phyloP scores from a whole-genome alignment of 1,140 invertebrate genomes.

The Lepidurus apus region DNA sequence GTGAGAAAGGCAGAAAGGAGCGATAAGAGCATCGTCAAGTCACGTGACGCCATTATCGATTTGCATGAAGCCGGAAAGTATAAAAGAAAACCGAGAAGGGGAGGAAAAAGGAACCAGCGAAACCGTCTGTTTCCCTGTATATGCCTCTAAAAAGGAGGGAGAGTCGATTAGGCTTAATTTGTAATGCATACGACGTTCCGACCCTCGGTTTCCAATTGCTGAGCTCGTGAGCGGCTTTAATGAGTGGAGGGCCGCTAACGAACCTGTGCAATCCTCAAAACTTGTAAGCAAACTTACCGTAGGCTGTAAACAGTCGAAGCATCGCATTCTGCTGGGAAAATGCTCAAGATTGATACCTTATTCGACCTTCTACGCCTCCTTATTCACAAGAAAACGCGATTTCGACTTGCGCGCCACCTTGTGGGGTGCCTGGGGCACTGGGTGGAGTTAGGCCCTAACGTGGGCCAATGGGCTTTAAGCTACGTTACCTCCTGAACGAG shows the following conservation, averaged over 20 bases:
- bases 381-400: neutral
- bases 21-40: conserved; percentile 7
- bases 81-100: neutral
- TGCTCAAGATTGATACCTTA: neutral
- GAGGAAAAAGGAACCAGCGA: neutral
- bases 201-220: neutral
- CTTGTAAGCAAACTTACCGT: neutral
- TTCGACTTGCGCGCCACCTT: neutral
- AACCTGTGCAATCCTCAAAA: neutral
- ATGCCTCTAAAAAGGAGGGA: neutral
- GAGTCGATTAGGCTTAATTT: neutral
- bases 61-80: neutral
- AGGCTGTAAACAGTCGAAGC: neutral
- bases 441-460: neutral
- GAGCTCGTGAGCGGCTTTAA: conserved; percentile 2
- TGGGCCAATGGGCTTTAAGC: neutral
- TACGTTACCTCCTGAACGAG: neutral
- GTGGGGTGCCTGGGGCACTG: neutral
- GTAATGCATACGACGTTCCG: neutral
- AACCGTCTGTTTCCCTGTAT: neutral
- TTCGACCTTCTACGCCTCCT: neutral
- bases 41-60: conserved; percentile 8
- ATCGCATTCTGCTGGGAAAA: neutral
- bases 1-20: neutral
- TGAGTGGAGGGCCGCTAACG: neutral